Percentiles rank a stretch among this genome's conserved stretches.
These are phyloP conservation scores for Gymnorhina tibicen DNA, from an alignment of 2,113 vertebrate species.

Conservation along the genomic window DNA sequence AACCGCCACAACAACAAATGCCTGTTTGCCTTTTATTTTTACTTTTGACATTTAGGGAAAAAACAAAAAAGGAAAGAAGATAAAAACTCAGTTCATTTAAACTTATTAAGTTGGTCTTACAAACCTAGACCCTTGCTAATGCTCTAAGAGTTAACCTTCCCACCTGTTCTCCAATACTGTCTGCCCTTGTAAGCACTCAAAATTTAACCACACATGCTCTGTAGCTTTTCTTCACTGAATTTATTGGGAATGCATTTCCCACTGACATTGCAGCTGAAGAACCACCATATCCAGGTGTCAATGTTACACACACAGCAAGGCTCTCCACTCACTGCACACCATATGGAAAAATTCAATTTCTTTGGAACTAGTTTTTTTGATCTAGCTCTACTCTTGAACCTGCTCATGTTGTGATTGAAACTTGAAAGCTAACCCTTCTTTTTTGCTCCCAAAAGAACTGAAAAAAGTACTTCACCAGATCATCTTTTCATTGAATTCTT, in stretches of 20 bases:
- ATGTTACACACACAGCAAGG: background rate
- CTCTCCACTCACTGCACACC: background rate
- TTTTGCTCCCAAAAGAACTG: conserved; percentile 4
- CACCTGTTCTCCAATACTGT: background rate
- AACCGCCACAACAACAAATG: background rate
- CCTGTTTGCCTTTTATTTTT: background rate
- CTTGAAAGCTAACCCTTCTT: background rate
- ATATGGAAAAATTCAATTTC: conserved; percentile 53
- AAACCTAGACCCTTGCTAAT: background rate
- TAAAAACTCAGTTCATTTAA: background rate
- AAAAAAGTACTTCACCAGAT: background rate
- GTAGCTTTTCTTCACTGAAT: background rate
- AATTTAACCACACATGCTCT: background rate
- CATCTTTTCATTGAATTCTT: background rate
- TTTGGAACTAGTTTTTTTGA: conserved; percentile 54
- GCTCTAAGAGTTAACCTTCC: background rate
- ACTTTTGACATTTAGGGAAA: background rate
- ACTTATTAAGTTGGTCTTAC: background rate
- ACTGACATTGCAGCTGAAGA: background rate
- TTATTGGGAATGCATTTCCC: background rate
- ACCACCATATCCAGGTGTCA: background rate
- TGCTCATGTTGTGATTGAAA: background rate
- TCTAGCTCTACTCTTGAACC: conserved; percentile 30
- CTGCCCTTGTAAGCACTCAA: background rate
- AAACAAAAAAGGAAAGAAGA: accelerated